These are phyloP conservation scores for Lycorma delicatula DNA, from an alignment of 1,140 invertebrate species.

Conservation along the genomic window DNA sequence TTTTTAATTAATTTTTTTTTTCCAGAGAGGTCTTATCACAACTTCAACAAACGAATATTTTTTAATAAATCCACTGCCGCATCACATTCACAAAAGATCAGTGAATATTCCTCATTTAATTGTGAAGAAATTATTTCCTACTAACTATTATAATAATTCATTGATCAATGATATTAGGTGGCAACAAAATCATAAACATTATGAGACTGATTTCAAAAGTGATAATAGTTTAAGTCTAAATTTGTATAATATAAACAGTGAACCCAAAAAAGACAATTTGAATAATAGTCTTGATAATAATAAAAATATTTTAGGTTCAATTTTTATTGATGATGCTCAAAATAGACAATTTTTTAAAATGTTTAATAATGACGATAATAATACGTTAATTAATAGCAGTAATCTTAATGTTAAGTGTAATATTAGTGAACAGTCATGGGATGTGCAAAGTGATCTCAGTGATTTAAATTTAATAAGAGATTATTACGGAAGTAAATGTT, in stretches of 20 bases:
- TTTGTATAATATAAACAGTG: background rate
- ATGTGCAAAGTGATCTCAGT: no score
- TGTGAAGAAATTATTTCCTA: conserved; percentile 15
- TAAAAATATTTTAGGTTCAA: no score
- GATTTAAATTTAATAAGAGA: no score
- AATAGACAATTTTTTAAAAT: no score
- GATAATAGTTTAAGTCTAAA: background rate
- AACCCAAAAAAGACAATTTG: background rate
- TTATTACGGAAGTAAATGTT: background rate
- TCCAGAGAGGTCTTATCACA: conserved; percentile 33
- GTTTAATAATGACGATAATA: no score
- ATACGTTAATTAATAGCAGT: no score
- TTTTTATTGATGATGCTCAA: no score
- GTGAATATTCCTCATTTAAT: conserved; percentile 27
- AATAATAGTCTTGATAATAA: background rate
- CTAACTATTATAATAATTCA: background rate
- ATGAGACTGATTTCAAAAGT: background rate
- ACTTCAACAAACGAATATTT: conserved; percentile 28
- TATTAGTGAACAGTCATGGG: no score
- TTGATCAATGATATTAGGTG: background rate
- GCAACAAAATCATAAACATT: background rate
- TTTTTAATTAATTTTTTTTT: conserved; percentile 3
- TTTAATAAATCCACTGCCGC: conserved; percentile 33
- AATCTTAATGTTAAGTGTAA: no score
- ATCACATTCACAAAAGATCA: conserved; percentile 25